Evolutionary conservation across 2,888 invertebrate genomes (phyloP).

Genomic region (Sepiola atlantica): DNA sequence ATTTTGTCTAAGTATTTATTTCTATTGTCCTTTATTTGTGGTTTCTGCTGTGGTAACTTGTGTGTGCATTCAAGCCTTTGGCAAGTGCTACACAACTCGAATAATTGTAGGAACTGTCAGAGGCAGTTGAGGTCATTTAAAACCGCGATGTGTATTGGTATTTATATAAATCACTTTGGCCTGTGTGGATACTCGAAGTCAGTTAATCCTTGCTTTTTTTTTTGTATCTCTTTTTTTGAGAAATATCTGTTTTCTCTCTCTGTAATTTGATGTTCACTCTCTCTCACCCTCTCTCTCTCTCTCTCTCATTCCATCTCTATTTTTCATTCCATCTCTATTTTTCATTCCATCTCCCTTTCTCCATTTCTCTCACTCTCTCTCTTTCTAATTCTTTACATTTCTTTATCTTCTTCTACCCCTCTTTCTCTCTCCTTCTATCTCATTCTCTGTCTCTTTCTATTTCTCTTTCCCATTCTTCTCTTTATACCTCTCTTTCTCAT

Average conservation of each 20-base stretch:
- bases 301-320: no score
- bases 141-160: neutral
- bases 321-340: no score
- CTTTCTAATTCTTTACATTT: no score
- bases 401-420: neutral
- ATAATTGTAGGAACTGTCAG: neutral
- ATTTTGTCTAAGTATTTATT: neutral
- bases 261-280: neutral
- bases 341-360: no score
- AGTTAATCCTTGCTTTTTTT: neutral
- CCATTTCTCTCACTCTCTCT: no score
- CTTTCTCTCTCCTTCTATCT: neutral
- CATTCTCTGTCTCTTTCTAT: neutral
- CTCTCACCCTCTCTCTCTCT: no score
- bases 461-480: neutral
- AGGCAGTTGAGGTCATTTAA: neutral
- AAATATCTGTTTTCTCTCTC: neutral
- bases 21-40: neutral
- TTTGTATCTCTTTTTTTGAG: neutral
- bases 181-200: neutral
- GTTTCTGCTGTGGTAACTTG: neutral
- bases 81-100: neutral
- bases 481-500: neutral
- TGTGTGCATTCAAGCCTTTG: neutral
- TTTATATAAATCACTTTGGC: slow-evolving; percentile 6